These are phyloP conservation scores for Tanypteryx hageni DNA, from an alignment of 2,888 invertebrate species.

Conservation along the genomic window DNA sequence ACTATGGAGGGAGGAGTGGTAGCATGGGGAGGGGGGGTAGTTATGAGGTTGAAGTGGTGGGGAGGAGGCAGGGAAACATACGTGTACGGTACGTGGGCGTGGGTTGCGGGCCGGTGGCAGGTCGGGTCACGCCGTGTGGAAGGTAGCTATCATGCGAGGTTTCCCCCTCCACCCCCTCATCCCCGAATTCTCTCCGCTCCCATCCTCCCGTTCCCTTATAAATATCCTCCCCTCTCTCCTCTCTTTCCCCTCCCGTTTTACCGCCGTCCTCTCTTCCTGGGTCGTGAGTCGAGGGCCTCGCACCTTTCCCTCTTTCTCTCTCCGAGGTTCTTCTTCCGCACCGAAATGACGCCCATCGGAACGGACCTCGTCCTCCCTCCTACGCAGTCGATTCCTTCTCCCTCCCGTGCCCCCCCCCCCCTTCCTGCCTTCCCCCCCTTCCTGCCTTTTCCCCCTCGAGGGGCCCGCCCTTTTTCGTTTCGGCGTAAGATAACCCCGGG, in stretches of 20 bases:
- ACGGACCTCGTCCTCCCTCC: neutral
- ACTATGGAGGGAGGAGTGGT: neutral
- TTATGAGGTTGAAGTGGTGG: neutral
- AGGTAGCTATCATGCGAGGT: constrained; percentile 42
- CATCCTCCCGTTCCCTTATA: neutral
- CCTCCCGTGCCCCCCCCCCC: neutral
- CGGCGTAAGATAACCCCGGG: constrained; percentile 26
- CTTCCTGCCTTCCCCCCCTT: neutral
- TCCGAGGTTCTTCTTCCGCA: neutral
- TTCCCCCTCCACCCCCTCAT: neutral
- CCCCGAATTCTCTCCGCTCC: neutral
- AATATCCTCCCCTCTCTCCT: neutral
- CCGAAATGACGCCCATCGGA: neutral
- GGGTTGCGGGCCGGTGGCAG: constrained; percentile 40
- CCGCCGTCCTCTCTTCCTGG: neutral
- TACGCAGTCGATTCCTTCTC: neutral
- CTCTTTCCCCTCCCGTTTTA: neutral
- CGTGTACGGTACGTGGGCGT: constrained; percentile 40
- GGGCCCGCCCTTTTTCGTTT: constrained; percentile 6
- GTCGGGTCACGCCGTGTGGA: constrained; percentile 38
- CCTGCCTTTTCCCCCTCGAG: neutral
- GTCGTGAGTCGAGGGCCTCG: neutral
- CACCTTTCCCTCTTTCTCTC: neutral
- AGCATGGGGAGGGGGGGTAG: neutral
- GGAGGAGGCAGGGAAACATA: neutral